Conservation (phyloP, 2,797 vertebrate species). For the Chelonia mydas region DNA sequence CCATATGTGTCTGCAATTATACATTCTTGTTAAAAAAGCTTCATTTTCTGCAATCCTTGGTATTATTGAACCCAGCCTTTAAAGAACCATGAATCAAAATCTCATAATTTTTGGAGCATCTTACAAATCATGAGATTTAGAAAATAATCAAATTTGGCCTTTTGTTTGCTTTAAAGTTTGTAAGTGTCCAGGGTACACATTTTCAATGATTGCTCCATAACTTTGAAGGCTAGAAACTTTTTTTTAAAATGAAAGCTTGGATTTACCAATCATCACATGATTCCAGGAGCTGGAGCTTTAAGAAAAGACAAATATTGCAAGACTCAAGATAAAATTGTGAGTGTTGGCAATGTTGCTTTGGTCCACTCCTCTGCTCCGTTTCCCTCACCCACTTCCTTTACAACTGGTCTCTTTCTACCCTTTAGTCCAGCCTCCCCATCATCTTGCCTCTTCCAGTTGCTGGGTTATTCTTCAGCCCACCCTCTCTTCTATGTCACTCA, state of each 20-base stretch:
- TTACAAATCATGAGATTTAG: not conserved
- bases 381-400: not conserved
- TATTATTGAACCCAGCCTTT: not conserved
- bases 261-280: not conserved
- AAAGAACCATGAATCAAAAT: not conserved
- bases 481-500: not conserved
- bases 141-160: not conserved
- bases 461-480: not conserved
- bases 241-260: not conserved
- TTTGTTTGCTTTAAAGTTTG: not conserved
- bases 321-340: not conserved
- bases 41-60: accelerated
- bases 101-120: accelerated
- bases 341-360: accelerated
- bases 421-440: not conserved
- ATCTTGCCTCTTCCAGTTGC: not conserved
- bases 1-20: not conserved
- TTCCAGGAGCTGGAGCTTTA: not conserved
- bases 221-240: not conserved
- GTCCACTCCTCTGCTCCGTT: not conserved
- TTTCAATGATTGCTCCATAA: not conserved
- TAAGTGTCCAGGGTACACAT: not conserved
- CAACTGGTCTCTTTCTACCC: not conserved
- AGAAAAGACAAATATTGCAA: not conserved
- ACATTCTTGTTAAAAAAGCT: not conserved